Evolutionary conservation across 2,888 invertebrate genomes (phyloP).

Genomic region (Palloptera scutellata): DNA sequence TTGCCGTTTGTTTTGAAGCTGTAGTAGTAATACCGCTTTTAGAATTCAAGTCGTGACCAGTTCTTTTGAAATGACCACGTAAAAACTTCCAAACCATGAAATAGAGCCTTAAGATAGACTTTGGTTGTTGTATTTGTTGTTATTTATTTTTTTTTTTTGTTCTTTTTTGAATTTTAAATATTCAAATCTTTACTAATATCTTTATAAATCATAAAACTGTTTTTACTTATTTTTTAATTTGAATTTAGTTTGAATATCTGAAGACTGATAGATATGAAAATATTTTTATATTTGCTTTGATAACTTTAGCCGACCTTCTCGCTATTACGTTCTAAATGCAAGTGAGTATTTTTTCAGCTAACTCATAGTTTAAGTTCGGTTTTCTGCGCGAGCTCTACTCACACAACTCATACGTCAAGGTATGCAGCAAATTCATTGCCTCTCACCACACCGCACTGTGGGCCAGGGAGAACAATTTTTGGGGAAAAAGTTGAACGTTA

Average conservation of each 20-base stretch:
- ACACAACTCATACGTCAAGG: conserved; percentile 8
- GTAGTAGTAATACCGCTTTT: conserved; percentile 6
- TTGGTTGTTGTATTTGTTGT: not conserved
- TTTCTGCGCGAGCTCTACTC: conserved; percentile 34
- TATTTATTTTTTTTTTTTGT: too few relatives aligned
- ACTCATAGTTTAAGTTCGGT: conserved; percentile 60
- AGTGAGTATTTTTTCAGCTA: conserved; percentile 58
- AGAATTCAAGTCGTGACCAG: conserved; percentile 25
- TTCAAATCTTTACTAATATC: too few relatives aligned
- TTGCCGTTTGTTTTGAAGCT: too few relatives aligned
- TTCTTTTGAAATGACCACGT: conserved; percentile 29
- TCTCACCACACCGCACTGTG: conserved; percentile 12
- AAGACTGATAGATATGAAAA: too few relatives aligned
- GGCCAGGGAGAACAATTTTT: too few relatives aligned
- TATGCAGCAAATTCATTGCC: conserved; percentile 28
- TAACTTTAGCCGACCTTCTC: conserved; percentile 49
- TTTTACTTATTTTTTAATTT: too few relatives aligned
- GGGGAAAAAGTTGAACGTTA: too few relatives aligned
- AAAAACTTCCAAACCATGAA: conserved; percentile 38
- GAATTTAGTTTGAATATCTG: too few relatives aligned
- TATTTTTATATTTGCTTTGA: too few relatives aligned
- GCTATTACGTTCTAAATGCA: conserved; percentile 57
- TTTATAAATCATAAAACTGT: not conserved
- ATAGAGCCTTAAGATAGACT: conserved; percentile 18
- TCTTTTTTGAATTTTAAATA: too few relatives aligned